Conservation (phyloP, 2,888 invertebrate species). For the Lacanobia oleracea region DNA sequence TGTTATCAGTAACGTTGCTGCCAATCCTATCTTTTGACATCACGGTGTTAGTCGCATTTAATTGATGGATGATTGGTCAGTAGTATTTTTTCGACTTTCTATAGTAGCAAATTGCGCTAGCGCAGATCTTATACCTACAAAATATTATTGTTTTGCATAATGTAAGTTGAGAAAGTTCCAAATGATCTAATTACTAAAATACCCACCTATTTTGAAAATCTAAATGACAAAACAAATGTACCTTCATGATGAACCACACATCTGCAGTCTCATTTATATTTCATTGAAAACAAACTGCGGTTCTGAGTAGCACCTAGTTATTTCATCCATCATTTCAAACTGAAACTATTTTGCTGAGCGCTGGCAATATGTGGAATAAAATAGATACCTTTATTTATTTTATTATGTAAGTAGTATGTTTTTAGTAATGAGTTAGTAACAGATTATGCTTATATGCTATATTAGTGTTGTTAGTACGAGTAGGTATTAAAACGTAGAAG, state of each 20-base stretch:
- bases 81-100: background rate
- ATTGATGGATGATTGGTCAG: background rate
- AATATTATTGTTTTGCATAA: background rate
- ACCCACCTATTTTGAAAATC: no score
- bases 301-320: background rate
- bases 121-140: background rate
- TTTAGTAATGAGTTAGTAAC: no score
- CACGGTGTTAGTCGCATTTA: background rate
- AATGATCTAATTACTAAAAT: no score
- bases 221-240: no score
- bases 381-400: no score
- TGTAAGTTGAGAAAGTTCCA: no score
- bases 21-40: background rate
- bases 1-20: slow-evolving; percentile 1
- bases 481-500: no score
- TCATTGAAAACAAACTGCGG: slow-evolving; percentile 2
- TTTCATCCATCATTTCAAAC: slow-evolving; percentile 2
- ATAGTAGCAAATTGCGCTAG: background rate
- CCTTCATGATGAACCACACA: no score
- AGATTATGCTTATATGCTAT: no score
- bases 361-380: background rate
- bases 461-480: no score
- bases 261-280: background rate
- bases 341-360: background rate
- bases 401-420: no score